phyloP scores from a whole-genome alignment of 2,888 invertebrate species.

The Cheilosia urbana region DNA sequence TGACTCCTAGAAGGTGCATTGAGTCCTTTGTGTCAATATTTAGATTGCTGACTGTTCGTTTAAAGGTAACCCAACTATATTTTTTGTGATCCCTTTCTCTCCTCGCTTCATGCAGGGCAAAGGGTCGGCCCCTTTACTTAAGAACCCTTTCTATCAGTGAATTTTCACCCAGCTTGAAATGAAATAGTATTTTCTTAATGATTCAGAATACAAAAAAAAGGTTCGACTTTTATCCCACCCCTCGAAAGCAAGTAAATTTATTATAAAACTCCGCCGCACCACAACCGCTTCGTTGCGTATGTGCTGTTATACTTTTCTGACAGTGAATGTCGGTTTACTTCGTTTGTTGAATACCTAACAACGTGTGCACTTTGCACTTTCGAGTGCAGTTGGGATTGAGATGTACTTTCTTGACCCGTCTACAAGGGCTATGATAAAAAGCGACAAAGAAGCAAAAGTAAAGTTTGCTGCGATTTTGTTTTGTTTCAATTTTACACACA shows the following conservation, averaged over 20 bases:
- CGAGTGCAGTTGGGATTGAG: constrained; percentile 7
- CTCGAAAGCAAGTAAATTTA: constrained; percentile 28
- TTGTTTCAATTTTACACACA: constrained; percentile 2
- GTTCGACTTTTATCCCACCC: no score
- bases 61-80: no score
- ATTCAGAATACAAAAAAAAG: no score
- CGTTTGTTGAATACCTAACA: constrained; percentile 60
- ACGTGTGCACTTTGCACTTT: constrained; percentile 34
- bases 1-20: no score
- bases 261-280: constrained; percentile 11
- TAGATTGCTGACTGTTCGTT: no score
- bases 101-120: no score
- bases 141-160: no score
- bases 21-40: no score
- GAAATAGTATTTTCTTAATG: no score
- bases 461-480: constrained; percentile 10
- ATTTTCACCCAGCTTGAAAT: no score
- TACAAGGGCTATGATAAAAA: neutral
- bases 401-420: constrained; percentile 6
- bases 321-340: constrained; percentile 60
- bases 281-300: neutral
- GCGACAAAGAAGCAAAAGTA: constrained; percentile 6
- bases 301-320: constrained; percentile 29
- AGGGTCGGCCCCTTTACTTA: no score
- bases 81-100: no score